phyloP scores from a whole-genome alignment of 2,888 invertebrate species.

The Sclerodermus sp. region DNA sequence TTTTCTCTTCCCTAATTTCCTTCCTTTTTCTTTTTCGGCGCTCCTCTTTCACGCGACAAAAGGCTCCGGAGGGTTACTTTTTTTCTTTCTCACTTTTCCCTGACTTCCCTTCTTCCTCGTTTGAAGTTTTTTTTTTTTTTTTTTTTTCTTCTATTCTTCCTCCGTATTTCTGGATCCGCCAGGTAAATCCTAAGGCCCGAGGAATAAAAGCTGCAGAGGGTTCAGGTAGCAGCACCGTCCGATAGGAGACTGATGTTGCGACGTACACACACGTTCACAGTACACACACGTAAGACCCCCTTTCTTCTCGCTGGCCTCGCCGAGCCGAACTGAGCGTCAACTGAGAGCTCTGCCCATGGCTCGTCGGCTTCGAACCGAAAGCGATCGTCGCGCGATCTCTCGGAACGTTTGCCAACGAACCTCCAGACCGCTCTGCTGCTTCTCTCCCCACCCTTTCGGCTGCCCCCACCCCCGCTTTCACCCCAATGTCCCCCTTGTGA shows the following conservation, averaged over 20 bases:
- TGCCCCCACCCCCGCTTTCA: conserved; percentile 32
- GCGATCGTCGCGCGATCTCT: conserved; percentile 63
- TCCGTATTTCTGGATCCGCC: background rate
- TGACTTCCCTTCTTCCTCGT: too few species aligned
- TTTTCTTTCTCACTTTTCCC: too few species aligned
- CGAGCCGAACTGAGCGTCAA: conserved; percentile 60
- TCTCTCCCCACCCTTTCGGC: conserved; percentile 4
- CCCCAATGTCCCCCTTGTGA: conserved; percentile 31
- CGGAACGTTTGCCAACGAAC: conserved; percentile 49
- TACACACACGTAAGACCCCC: conserved; percentile 42
- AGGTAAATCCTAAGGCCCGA: conserved; percentile 5
- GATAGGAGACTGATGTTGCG: background rate
- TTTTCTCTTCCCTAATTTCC: too few species aligned
- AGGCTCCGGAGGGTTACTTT: too few species aligned
- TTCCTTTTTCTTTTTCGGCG: too few species aligned
- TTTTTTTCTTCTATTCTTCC: background rate
- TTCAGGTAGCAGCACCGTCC: conserved; percentile 8
- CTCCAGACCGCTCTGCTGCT: conserved; percentile 15
- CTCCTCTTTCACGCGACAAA: too few species aligned
- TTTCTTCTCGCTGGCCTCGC: conserved; percentile 55
- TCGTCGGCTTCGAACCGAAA: conserved; percentile 55
- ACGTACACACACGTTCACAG: conserved; percentile 35
- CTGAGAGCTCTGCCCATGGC: conserved; percentile 62
- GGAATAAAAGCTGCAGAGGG: conserved; percentile 8
- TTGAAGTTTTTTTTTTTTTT: conserved; percentile 5